A percentile compares a stretch with the other conserved stretches of the same genome.
phyloP scores from a whole-genome alignment of 1,140 invertebrate species.

The Acromyrmex heyeri region DNA sequence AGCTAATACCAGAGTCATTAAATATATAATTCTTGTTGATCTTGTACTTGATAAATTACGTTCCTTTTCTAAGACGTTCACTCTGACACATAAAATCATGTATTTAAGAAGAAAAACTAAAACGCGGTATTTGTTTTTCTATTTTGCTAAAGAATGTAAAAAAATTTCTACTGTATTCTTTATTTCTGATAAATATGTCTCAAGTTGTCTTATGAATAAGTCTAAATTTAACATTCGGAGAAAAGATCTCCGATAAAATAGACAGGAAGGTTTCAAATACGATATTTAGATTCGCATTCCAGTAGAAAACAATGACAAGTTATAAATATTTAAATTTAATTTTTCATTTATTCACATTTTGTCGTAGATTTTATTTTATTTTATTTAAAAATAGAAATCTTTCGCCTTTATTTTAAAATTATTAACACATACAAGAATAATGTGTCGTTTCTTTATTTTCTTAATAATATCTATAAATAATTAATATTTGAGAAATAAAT shows the following conservation, averaged over 20 bases:
- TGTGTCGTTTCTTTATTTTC: background rate
- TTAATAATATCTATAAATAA: background rate
- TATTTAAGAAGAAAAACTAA: background rate
- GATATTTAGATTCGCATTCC: background rate
- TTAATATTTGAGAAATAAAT: background rate
- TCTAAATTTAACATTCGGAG: background rate
- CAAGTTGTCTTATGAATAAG: background rate
- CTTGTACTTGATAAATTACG: conserved; percentile 17
- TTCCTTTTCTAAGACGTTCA: conserved; percentile 6
- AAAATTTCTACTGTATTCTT: background rate
- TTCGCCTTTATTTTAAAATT: background rate
- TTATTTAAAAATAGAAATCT: background rate
- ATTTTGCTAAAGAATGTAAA: background rate
- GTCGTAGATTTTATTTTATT: background rate
- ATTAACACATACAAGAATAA: background rate
- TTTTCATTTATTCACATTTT: conserved; percentile 1
- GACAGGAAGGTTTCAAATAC: background rate
- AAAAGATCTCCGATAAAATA: background rate
- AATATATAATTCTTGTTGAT: conserved; percentile 12
- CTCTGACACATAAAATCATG: background rate
- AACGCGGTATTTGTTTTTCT: background rate
- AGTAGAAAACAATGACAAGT: background rate
- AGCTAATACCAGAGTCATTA: conserved; percentile 34
- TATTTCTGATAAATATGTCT: background rate
- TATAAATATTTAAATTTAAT: background rate